phyloP scores from a whole-genome alignment of 2,113 vertebrate genomes.

The Elaphurus davidianus region DNA sequence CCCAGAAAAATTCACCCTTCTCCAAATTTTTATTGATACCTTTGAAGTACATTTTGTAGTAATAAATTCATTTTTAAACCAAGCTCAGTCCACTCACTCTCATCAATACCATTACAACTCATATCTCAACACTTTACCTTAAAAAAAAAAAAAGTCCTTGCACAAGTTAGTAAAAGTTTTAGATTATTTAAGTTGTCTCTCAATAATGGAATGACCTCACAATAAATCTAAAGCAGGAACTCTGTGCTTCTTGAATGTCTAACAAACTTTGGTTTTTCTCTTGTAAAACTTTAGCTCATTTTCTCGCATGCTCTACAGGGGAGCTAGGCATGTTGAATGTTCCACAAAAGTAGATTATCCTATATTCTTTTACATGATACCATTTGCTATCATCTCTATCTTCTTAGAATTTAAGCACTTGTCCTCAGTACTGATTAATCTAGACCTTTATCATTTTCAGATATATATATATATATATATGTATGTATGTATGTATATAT shows the following conservation, averaged over 20 bases:
- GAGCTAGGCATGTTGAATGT: background rate
- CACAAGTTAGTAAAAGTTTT: background rate
- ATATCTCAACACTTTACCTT: constrained; percentile 26
- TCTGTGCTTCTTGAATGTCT: background rate
- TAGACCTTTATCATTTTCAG: constrained; percentile 13
- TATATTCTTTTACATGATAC: background rate
- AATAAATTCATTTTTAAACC: background rate
- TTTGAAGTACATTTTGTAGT: background rate
- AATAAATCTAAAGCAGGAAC: background rate
- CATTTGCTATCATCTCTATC: background rate
- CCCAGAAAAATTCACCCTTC: background rate
- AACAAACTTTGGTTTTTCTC: background rate
- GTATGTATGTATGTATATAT: background rate
- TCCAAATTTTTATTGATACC: background rate
- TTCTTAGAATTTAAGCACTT: constrained; percentile 42
- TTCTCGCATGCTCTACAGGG: background rate
- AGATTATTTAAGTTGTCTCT: constrained; percentile 9
- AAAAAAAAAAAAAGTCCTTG: background rate
- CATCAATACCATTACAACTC: background rate
- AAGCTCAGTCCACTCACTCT: background rate
- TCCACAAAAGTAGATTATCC: background rate
- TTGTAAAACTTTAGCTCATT: background rate
- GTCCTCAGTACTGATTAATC: background rate
- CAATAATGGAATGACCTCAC: background rate
- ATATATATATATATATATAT: background rate